These are phyloP conservation scores for Tragelaphus imberbis DNA, from an alignment of 2,113 vertebrate species.

Conservation along the genomic window DNA sequence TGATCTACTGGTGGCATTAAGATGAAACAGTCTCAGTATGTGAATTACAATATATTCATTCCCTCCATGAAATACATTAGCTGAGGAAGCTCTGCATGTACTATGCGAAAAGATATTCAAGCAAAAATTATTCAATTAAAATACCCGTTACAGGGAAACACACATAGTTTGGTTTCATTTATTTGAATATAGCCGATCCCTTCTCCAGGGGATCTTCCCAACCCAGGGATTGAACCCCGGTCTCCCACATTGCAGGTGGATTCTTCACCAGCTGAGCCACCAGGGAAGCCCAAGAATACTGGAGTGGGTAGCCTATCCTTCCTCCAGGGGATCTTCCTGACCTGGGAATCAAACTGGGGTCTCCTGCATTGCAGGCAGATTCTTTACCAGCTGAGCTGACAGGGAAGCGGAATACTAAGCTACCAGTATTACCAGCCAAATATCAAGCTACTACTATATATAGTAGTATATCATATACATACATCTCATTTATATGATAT, in stretches of 20 bases:
- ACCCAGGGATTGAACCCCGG: not conserved
- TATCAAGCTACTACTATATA: too few relatives aligned
- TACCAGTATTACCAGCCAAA: not conserved
- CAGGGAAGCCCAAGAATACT: not conserved
- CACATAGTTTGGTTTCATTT: not conserved
- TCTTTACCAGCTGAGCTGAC: not conserved
- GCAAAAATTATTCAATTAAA: conserved; percentile 28
- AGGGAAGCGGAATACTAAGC: not conserved
- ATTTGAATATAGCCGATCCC: not conserved
- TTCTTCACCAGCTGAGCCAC: not conserved
- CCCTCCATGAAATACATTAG: not conserved
- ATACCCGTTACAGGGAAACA: not conserved
- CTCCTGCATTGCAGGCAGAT: not conserved
- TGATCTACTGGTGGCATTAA: not conserved
- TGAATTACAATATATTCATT: conserved; percentile 14
- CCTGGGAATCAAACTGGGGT: not conserved
- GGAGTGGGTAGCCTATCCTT: not conserved
- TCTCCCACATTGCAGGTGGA: not conserved
- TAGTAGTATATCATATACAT: too few relatives aligned
- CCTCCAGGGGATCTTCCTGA: not conserved
- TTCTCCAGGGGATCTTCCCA: not conserved
- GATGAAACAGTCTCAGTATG: not conserved
- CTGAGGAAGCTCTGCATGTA: not conserved
- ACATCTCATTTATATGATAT: not conserved
- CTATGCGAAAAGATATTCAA: not conserved